phyloP scores from a whole-genome alignment of 2,797 vertebrate species.

The Amblyopsis hoosieri region DNA sequence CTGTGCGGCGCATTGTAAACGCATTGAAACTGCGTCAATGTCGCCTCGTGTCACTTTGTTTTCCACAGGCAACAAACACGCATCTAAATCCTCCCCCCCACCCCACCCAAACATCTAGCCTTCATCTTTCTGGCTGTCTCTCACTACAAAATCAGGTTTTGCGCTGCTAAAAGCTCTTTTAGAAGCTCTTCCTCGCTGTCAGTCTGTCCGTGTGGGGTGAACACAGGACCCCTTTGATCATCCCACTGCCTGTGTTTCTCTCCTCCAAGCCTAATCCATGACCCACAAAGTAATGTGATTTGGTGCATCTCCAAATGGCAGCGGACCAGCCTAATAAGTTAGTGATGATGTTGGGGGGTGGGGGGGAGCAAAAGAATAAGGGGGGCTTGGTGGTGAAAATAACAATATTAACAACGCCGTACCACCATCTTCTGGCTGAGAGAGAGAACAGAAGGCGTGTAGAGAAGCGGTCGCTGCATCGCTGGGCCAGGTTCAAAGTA shows the following conservation, averaged over 20 bases:
- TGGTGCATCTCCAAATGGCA: constrained; percentile 93
- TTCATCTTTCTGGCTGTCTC: constrained; percentile 19
- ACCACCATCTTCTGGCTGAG: constrained; percentile 80
- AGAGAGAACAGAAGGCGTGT: constrained; percentile 70
- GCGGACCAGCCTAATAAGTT: constrained; percentile 85
- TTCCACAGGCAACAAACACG: constrained; percentile 22
- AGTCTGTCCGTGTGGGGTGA: constrained; percentile 86
- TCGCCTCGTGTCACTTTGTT: constrained; percentile 10
- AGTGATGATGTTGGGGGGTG: constrained; percentile 61
- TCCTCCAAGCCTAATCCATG: constrained; percentile 90
- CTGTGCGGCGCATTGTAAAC: constrained; percentile 24
- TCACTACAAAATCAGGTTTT: constrained; percentile 81
- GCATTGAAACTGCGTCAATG: background rate
- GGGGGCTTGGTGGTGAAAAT: constrained; percentile 44
- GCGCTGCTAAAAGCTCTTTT: constrained; percentile 78
- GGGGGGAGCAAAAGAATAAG: constrained; percentile 35
- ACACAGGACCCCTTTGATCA: constrained; percentile 90
- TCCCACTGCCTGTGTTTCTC: constrained; percentile 86
- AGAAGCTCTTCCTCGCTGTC: constrained; percentile 63
- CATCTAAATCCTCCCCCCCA: constrained; percentile 6
- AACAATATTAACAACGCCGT: constrained; percentile 59
- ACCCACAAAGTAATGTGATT: constrained; percentile 94
- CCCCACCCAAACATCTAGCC: constrained; percentile 18
- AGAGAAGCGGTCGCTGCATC: constrained; percentile 1
- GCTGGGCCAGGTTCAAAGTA: constrained; percentile 29